Conservation (phyloP, 1,140 invertebrate genomes). For the Theocolax elegans region DNA sequence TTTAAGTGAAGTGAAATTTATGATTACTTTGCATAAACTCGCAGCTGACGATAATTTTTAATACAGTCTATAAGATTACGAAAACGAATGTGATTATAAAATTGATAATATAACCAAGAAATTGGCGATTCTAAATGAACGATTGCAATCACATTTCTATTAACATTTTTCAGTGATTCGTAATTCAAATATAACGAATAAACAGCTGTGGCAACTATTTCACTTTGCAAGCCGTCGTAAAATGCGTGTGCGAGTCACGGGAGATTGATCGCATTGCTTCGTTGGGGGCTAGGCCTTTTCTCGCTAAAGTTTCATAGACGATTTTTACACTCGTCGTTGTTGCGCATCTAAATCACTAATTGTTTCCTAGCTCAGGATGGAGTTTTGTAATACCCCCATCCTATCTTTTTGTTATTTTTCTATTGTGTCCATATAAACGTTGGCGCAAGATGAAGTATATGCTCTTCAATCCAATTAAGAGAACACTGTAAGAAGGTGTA, state of each 20-base stretch:
- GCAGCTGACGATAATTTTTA: too few species aligned
- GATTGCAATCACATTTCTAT: too few species aligned
- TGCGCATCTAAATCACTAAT: conserved; percentile 34
- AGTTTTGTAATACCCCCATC: conserved; percentile 11
- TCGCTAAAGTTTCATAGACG: background rate
- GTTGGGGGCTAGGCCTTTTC: conserved; percentile 1
- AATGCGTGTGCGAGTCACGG: background rate
- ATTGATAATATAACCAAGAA: too few species aligned
- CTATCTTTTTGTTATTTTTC: conserved; percentile 8
- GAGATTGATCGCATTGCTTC: background rate
- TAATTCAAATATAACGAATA: too few species aligned
- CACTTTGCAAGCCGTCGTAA: too few species aligned
- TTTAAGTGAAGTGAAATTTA: too few species aligned
- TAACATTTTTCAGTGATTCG: too few species aligned
- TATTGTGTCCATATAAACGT: background rate
- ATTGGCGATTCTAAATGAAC: too few species aligned
- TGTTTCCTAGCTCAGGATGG: conserved; percentile 4
- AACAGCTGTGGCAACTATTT: too few species aligned
- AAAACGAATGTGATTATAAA: too few species aligned
- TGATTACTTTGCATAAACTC: too few species aligned
- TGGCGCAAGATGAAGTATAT: conserved; percentile 23
- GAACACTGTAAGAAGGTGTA: background rate
- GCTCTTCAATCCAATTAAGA: background rate
- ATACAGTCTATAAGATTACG: too few species aligned
- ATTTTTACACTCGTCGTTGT: conserved; percentile 8